Evolutionary conservation across 1,140 invertebrate genomes (phyloP), one percentile per base, ranked within the genome.

Genomic region (Drosophila obscura): DNA sequence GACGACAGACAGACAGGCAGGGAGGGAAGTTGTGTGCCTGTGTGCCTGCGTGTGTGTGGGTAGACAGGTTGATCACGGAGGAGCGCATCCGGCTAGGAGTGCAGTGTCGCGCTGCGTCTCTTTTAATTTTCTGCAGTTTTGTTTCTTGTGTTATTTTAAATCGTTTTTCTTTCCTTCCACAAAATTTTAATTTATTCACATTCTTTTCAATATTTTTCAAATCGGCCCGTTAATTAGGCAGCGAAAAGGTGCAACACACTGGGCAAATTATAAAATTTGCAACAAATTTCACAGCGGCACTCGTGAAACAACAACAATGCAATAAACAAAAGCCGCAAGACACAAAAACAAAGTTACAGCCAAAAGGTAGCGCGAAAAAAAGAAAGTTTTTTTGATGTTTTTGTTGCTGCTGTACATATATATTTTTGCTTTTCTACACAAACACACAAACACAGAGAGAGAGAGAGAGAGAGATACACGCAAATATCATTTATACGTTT

Each of bases 331-430:
- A 59, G 46, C 57, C 62, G 67, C 64, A 67, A 65, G 50, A 68
- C 60, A 77, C 60, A 45, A 73, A 51, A 77, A 57, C 59, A 52
- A 68, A 53, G 60, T 55, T 72, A 62, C 60, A 50, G 73, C 77
- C 74, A 78, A 74, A 87, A 87, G 81, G 82, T 68, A 87, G 78
- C 79, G 83, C 84, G 73, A 77, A 88, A 88, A 85, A 85, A 87
- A 87, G 80, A 88, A 87, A 87, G 80, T 88, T 89, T 88, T 28
- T 81, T 89, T 80, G 62, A 73, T 66, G 61, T 50, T 84, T 62
- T 71, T 66, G 65, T 79, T 80, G 65, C 68, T 69, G 76, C 55
- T 66, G 55, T 15, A 58, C 28, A 50, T 35, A 24, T 56, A 66
- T 66, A 46, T 73, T 83, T 77, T 79, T 75, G 73, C 76, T 84